phyloP scores from a whole-genome alignment of 2,797 vertebrate genomes.

The Acrossocheilus fasciatus region DNA sequence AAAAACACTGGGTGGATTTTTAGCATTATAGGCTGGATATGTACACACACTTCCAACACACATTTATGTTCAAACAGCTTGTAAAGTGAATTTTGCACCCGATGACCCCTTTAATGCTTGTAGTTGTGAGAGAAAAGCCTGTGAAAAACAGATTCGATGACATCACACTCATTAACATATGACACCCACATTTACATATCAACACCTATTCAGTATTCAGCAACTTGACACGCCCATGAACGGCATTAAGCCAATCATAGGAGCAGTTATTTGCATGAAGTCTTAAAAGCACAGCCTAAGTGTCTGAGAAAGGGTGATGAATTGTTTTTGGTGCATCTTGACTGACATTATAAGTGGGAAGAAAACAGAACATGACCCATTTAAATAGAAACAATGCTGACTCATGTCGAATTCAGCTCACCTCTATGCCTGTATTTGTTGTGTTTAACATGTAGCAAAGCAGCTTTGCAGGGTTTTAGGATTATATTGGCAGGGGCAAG shows the following conservation, averaged over 20 bases:
- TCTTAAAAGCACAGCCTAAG: not conserved
- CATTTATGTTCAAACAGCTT: no score
- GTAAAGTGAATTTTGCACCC: no score
- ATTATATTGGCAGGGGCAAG: constrained; percentile 24
- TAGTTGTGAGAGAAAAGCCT: not conserved
- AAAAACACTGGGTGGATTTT: no score
- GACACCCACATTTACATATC: constrained; percentile 6
- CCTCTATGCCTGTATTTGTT: not conserved
- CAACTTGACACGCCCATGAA: not conserved
- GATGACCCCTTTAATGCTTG: not conserved
- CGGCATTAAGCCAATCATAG: not conserved
- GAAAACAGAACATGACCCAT: not conserved
- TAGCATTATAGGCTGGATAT: no score
- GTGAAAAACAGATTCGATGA: not conserved
- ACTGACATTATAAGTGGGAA: not conserved
- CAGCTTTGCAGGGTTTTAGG: constrained; percentile 30
- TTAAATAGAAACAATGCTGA: not conserved
- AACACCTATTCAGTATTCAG: not conserved
- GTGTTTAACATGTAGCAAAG: constrained; percentile 3
- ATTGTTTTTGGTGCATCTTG: not conserved
- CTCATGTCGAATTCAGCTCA: not conserved
- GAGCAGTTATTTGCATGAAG: constrained; percentile 8
- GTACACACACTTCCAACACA: no score
- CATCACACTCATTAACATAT: not conserved
- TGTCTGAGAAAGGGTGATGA: constrained; percentile 12